These are phyloP conservation scores for Melopsittacus undulatus DNA, from an alignment of 2,797 vertebrate genomes.

Conservation along the genomic window DNA sequence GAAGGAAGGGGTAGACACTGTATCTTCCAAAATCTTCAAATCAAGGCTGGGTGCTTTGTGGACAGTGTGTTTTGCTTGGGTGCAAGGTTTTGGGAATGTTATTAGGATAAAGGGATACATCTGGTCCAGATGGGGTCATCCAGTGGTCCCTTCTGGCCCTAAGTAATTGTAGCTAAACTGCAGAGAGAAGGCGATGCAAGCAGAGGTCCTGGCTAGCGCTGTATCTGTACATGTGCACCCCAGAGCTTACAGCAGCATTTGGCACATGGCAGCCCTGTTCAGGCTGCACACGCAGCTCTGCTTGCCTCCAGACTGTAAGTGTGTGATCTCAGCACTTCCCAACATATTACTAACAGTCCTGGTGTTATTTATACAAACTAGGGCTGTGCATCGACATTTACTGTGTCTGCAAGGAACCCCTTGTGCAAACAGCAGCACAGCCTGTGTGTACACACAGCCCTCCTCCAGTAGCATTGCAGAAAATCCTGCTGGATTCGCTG, in stretches of 20 bases:
- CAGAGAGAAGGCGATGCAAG: background rate
- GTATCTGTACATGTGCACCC: background rate
- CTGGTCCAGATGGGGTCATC: too few relatives aligned
- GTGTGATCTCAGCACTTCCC: background rate
- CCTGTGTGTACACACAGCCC: fast-evolving
- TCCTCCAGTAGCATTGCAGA: background rate
- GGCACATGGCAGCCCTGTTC: background rate
- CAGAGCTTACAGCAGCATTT: background rate
- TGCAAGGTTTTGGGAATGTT: background rate
- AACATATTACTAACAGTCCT: background rate
- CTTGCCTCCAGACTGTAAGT: background rate
- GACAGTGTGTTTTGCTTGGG: background rate
- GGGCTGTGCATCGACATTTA: background rate
- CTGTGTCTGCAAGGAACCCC: background rate
- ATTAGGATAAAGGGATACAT: background rate
- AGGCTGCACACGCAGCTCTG: background rate
- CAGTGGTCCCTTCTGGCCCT: background rate
- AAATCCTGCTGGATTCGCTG: background rate
- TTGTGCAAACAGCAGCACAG: background rate
- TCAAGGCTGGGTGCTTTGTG: background rate
- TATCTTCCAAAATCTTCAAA: background rate
- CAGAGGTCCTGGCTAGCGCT: fast-evolving
- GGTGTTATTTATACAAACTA: background rate
- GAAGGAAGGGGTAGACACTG: background rate
- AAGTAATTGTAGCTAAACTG: background rate